Evolutionary conservation across 2,113 vertebrate genomes (phyloP).

Genomic region (Cnemophilus loriae): DNA sequence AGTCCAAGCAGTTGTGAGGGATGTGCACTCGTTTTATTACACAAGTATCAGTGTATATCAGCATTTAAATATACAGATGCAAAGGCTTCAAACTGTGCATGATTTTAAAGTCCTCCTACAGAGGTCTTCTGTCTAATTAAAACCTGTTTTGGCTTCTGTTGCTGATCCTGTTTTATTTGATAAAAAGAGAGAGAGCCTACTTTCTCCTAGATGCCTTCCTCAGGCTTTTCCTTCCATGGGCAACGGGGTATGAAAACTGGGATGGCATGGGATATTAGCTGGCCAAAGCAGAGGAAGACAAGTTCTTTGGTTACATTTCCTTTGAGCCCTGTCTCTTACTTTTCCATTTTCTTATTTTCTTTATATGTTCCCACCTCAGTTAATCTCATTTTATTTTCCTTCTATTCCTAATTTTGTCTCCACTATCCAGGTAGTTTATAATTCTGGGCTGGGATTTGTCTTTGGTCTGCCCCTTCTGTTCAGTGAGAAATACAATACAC

Average conservation of each 20-base stretch:
- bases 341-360: not conserved
- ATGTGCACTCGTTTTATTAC: not conserved
- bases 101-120: not conserved
- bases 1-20: not conserved
- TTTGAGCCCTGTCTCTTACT: not conserved
- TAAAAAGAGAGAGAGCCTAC: not conserved
- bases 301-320: not conserved
- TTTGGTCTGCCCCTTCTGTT: not conserved
- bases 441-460: not conserved
- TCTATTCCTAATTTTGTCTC: not conserved
- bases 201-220: not conserved
- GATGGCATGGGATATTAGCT: not conserved
- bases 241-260: not conserved
- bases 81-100: not conserved
- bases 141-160: not conserved
- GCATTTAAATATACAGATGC: not conserved
- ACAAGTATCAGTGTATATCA: no score
- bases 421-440: not conserved
- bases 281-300: not conserved
- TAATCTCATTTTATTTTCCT: not conserved
- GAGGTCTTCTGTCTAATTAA: not conserved
- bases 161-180: not conserved
- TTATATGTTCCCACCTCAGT: fast-evolving
- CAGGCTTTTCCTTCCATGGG: not conserved
- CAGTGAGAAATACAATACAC: not conserved